Conservation (phyloP, 2,797 vertebrate species). For the Mycteria americana region DNA sequence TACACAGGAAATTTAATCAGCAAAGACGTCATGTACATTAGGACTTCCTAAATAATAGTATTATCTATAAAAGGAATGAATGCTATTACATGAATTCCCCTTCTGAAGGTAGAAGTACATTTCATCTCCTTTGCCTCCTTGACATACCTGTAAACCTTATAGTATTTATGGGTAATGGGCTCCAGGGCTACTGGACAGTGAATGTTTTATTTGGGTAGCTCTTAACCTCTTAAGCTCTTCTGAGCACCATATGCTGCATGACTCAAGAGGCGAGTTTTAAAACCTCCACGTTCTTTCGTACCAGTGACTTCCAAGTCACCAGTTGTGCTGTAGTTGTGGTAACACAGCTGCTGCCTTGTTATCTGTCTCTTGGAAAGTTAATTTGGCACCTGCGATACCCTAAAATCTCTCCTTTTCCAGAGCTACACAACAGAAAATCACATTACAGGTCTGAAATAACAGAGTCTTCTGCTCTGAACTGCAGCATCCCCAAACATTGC, state of each 20-base stretch:
- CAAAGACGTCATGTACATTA: conserved; percentile 46
- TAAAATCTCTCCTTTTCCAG: not conserved
- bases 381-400: not conserved
- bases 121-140: not conserved
- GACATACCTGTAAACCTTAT: not conserved
- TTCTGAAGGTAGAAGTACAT: conserved; percentile 14
- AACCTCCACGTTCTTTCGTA: not conserved
- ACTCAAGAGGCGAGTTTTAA: not conserved
- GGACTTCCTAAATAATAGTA: conserved; percentile 44
- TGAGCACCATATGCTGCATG: not conserved
- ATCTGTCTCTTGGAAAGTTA: not conserved
- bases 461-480: not conserved
- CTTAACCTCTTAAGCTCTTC: not conserved
- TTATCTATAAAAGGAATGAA: conserved; percentile 51
- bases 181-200: not conserved
- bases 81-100: conserved; percentile 26
- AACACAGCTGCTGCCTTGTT: not conserved
- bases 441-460: not conserved
- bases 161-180: not conserved
- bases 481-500: not conserved
- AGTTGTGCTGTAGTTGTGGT: not conserved
- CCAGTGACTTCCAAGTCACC: not conserved
- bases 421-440: not conserved
- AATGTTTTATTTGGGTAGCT: not conserved
- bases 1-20: conserved; percentile 57